Percentiles rank a stretch among this genome's conserved stretches.
phyloP scores from a whole-genome alignment of 2,797 vertebrate species.

The Gymnodraco acuticeps region DNA sequence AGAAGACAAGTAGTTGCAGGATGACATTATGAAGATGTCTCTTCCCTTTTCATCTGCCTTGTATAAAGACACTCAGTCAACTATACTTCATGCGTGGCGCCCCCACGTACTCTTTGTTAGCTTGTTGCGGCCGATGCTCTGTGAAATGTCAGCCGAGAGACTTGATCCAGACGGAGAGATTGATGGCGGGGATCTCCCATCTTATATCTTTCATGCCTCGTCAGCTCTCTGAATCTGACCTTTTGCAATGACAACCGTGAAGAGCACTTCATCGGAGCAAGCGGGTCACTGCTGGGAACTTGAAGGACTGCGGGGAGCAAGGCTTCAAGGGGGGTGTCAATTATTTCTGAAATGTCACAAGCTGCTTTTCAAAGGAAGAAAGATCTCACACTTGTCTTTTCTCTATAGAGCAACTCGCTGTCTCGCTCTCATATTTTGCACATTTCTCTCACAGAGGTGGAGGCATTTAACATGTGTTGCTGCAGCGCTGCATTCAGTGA shows the following conservation, averaged over 20 bases:
- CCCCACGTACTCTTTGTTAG: slow-evolving; percentile 50
- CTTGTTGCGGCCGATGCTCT: slow-evolving; percentile 63
- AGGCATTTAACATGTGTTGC: slow-evolving; percentile 44
- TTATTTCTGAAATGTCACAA: slow-evolving; percentile 80
- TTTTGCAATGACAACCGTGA: slow-evolving; percentile 65
- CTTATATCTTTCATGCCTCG: slow-evolving; percentile 39
- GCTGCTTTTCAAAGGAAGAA: slow-evolving; percentile 58
- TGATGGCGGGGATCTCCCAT: slow-evolving; percentile 57
- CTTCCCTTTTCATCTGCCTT: not conserved
- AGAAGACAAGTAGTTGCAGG: not conserved
- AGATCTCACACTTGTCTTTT: slow-evolving; percentile 39
- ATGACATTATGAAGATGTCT: not conserved
- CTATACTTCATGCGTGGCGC: not conserved
- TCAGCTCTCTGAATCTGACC: slow-evolving; percentile 63
- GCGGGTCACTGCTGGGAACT: slow-evolving; percentile 70
- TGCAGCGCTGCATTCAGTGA: slow-evolving; percentile 7
- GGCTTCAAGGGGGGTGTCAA: slow-evolving; percentile 51
- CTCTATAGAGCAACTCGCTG: slow-evolving; percentile 17
- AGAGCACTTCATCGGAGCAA: slow-evolving; percentile 68
- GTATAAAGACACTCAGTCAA: slow-evolving; percentile 22
- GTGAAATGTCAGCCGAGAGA: slow-evolving; percentile 64
- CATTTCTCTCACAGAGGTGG: slow-evolving; percentile 30
- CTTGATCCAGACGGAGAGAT: slow-evolving; percentile 64
- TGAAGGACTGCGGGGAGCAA: slow-evolving; percentile 54
- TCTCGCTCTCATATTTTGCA: slow-evolving; percentile 10